These are phyloP conservation scores for Platysteira castanea DNA, from an alignment of 2,113 vertebrate species.

Conservation along the genomic window DNA sequence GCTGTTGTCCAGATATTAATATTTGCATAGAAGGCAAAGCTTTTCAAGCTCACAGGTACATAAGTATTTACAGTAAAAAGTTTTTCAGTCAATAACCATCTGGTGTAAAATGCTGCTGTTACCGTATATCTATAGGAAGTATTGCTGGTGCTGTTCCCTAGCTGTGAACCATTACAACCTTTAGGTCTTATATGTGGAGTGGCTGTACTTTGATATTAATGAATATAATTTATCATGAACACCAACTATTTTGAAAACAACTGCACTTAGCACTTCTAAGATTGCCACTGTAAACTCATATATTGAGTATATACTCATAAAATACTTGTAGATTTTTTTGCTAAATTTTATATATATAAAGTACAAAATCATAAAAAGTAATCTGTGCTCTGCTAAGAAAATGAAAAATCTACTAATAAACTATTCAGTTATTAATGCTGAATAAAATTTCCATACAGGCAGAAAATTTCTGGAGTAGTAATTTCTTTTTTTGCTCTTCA, in stretches of 20 bases:
- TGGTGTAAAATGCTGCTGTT: not conserved
- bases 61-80: not conserved
- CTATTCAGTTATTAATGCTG: not conserved
- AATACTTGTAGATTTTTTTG: not conserved
- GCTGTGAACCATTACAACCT: not conserved
- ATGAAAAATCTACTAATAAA: not conserved
- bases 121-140: not conserved
- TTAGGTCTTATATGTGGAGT: not conserved
- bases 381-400: not conserved
- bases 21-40: constrained; percentile 81
- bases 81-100: not conserved
- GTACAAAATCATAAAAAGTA: not conserved
- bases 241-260: not conserved
- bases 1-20: constrained; percentile 81
- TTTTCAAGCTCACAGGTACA: constrained; percentile 90
- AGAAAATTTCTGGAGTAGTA: not conserved
- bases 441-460: not conserved
- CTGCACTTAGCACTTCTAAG: not conserved
- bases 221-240: not conserved
- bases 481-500: not conserved
- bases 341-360: not conserved
- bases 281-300: not conserved
- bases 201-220: not conserved
- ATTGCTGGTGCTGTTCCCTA: not conserved
- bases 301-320: not conserved